phyloP scores from a whole-genome alignment of 2,888 invertebrate genomes.

The Odontocolon sp. region DNA sequence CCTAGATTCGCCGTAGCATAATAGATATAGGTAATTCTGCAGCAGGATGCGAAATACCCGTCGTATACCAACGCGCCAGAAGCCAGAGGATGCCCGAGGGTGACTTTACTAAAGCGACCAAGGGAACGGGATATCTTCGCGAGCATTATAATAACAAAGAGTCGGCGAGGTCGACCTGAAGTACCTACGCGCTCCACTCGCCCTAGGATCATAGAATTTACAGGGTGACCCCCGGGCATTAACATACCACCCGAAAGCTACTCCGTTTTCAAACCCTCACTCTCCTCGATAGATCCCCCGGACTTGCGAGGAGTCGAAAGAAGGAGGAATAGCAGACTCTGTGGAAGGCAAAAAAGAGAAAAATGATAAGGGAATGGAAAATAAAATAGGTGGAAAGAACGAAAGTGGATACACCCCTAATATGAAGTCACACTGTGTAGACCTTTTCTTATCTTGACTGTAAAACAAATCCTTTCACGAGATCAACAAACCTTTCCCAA shows the following conservation, averaged over 20 bases:
- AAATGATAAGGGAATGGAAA: background rate
- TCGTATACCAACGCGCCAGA: slow-evolving; percentile 11
- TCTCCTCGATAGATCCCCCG: background rate
- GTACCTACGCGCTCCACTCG: slow-evolving; percentile 27
- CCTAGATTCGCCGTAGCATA: background rate
- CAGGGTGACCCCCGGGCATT: slow-evolving; percentile 60
- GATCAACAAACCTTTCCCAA: too few species aligned
- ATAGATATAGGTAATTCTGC: slow-evolving; percentile 4
- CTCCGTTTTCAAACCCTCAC: slow-evolving; percentile 17
- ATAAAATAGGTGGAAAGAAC: too few species aligned
- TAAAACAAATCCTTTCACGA: too few species aligned
- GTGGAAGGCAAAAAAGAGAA: background rate
- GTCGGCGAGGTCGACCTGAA: slow-evolving; percentile 50
- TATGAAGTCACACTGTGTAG: too few species aligned
- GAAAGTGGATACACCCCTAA: too few species aligned
- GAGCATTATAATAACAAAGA: slow-evolving; percentile 68
- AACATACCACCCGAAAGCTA: slow-evolving; percentile 59
- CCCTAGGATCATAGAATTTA: slow-evolving; percentile 45
- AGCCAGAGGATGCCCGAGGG: slow-evolving; percentile 57
- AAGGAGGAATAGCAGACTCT: background rate
- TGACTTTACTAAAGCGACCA: slow-evolving; percentile 60
- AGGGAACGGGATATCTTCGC: slow-evolving; percentile 64
- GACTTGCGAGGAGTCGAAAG: background rate
- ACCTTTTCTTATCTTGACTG: too few species aligned
- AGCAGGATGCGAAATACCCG: slow-evolving; percentile 21